A percentile compares a stretch with the other conserved stretches of the same genome.
Evolutionary conservation across 2,797 vertebrate genomes (phyloP).

Genomic region (Otus scops): DNA sequence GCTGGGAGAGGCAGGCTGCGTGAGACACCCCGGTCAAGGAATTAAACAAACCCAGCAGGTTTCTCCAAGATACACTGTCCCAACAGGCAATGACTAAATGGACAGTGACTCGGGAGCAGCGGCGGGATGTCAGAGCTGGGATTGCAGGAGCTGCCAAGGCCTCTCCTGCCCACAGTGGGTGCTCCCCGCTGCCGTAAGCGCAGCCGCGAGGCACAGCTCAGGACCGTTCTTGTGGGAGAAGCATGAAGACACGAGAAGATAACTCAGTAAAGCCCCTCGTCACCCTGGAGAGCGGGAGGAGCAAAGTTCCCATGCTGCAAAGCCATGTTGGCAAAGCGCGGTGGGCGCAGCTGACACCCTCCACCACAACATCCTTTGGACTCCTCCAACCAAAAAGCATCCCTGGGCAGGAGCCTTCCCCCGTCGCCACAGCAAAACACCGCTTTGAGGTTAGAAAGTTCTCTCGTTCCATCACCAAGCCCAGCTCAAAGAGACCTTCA

Average conservation of each 20-base stretch:
- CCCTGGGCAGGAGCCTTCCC: neutral
- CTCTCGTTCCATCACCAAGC: neutral
- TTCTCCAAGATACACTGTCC: neutral
- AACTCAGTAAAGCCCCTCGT: neutral
- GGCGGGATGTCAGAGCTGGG: neutral
- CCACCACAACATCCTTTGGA: neutral
- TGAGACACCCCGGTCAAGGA: neutral
- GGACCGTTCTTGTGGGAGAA: neutral
- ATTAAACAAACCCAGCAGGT: neutral
- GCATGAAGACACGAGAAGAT: neutral
- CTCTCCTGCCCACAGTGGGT: neutral
- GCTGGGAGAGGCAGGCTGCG: neutral
- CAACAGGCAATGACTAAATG: neutral
- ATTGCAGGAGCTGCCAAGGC: neutral
- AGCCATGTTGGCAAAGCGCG: fast-evolving
- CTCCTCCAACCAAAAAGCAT: neutral
- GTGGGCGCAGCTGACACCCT: neutral
- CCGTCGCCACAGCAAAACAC: neutral
- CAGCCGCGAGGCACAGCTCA: too few species aligned
- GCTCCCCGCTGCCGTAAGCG: neutral
- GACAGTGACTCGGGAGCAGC: neutral
- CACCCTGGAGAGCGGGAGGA: neutral
- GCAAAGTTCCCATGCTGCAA: neutral
- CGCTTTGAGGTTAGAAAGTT: neutral
- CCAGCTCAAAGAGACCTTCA: neutral